Evolutionary conservation across 1,140 invertebrate genomes (phyloP).

Genomic region (Araneus ventricosus): DNA sequence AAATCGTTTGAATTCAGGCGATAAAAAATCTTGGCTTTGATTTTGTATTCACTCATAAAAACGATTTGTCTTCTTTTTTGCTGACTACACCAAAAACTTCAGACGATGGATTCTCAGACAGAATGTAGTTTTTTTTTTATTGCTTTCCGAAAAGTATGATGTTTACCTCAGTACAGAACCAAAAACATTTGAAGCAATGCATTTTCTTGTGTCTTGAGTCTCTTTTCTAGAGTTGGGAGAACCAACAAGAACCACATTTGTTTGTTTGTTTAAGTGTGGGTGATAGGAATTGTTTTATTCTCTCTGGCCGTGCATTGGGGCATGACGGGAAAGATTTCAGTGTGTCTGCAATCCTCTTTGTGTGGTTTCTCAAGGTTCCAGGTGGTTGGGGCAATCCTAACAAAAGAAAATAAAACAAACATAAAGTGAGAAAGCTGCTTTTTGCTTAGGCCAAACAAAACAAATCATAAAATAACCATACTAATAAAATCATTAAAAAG

Average conservation of each 20-base stretch:
- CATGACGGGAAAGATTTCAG: constrained; percentile 43
- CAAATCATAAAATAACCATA: constrained; percentile 32
- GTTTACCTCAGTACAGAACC: neutral
- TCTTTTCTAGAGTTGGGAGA: neutral
- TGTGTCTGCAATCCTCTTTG: constrained; percentile 13
- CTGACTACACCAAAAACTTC: too few relatives aligned
- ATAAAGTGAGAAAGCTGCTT: constrained; percentile 42
- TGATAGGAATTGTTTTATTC: neutral
- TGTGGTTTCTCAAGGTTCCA: constrained; percentile 63
- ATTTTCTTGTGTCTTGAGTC: constrained; percentile 28
- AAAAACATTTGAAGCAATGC: neutral
- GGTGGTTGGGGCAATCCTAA: constrained; percentile 70
- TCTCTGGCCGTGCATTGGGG: constrained; percentile 26
- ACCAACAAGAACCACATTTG: neutral
- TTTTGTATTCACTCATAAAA: too few relatives aligned
- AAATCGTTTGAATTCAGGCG: too few relatives aligned
- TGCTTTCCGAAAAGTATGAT: neutral
- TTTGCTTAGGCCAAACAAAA: neutral
- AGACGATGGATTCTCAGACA: too few relatives aligned
- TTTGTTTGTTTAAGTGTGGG: constrained; percentile 18
- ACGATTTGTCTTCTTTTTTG: too few relatives aligned
- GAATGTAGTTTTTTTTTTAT: too few relatives aligned
- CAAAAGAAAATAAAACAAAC: constrained; percentile 70
- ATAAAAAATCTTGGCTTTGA: too few relatives aligned
- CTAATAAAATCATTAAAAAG: neutral